phyloP scores from a whole-genome alignment of 2,113 vertebrate genomes.

The Gallinago paraguaiae region DNA sequence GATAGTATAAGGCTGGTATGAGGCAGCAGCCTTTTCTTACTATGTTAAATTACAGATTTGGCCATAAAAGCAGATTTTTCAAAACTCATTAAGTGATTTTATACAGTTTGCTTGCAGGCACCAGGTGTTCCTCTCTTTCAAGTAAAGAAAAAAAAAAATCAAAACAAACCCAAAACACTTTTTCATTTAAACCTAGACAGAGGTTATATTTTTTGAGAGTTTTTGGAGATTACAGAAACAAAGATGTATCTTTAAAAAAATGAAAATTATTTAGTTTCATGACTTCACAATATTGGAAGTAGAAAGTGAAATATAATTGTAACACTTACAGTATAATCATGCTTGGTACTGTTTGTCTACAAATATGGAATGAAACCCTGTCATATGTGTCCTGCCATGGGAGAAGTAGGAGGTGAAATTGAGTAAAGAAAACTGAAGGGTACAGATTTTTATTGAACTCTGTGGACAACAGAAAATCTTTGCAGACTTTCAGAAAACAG shows the following conservation, averaged over 20 bases:
- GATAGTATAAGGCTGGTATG: background rate
- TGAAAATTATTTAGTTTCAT: background rate
- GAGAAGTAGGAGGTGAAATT: background rate
- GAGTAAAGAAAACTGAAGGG: background rate
- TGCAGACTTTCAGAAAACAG: background rate
- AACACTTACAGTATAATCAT: background rate
- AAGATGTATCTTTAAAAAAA: background rate
- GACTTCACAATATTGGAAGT: background rate
- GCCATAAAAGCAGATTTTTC: background rate
- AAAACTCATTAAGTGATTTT: constrained; percentile 8
- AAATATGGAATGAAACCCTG: background rate
- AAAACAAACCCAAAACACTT: background rate
- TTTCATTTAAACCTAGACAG: background rate
- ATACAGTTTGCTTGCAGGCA: background rate
- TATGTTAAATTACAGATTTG: background rate
- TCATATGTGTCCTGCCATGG: background rate
- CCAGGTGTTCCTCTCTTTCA: background rate
- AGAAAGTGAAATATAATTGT: background rate
- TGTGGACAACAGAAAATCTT: background rate
- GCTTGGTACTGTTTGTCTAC: background rate
- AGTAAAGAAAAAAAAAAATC: background rate
- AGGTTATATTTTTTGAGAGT: background rate
- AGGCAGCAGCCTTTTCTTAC: background rate
- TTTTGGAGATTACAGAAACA: background rate
- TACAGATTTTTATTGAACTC: background rate